phyloP scores from a whole-genome alignment of 2,113 vertebrate genomes.

The Megaptera novaeangliae region DNA sequence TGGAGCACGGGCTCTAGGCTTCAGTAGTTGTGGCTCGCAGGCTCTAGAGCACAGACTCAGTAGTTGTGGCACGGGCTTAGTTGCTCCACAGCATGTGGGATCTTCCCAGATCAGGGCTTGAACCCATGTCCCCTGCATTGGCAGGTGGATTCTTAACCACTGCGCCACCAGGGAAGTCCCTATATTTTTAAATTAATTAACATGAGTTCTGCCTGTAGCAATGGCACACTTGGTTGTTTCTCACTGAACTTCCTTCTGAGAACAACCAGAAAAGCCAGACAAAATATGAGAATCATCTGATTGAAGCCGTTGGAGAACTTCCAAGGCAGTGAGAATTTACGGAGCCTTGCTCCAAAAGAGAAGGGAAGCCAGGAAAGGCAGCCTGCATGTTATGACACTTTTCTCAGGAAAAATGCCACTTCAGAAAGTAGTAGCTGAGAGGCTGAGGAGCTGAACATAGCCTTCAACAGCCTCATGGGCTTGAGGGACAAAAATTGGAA shows the following conservation, averaged over 20 bases:
- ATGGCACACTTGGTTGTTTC: neutral
- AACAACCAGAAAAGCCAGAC: constrained; percentile 30
- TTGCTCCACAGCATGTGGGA: too few species aligned
- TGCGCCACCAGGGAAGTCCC: too few species aligned
- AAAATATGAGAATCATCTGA: neutral
- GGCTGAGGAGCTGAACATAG: neutral
- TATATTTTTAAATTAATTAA: constrained; percentile 10
- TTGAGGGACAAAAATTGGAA: neutral
- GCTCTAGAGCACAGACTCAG: too few species aligned
- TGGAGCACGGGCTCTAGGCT: too few species aligned
- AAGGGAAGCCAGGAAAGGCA: neutral
- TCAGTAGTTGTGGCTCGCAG: too few species aligned
- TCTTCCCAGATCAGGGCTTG: too few species aligned
- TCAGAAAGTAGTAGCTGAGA: neutral
- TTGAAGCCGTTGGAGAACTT: neutral
- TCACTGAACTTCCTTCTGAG: neutral
- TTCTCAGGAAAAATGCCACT: neutral
- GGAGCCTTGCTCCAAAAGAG: neutral
- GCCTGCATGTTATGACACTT: neutral
- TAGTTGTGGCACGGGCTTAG: too few species aligned
- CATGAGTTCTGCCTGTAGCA: neutral
- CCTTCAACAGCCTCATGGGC: neutral
- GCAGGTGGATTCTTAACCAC: too few species aligned
- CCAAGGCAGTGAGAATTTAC: neutral
- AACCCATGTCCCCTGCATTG: too few species aligned